phyloP scores from a whole-genome alignment of 92 coral and sea anemone species.

The Umimayanthus kanabou region DNA sequence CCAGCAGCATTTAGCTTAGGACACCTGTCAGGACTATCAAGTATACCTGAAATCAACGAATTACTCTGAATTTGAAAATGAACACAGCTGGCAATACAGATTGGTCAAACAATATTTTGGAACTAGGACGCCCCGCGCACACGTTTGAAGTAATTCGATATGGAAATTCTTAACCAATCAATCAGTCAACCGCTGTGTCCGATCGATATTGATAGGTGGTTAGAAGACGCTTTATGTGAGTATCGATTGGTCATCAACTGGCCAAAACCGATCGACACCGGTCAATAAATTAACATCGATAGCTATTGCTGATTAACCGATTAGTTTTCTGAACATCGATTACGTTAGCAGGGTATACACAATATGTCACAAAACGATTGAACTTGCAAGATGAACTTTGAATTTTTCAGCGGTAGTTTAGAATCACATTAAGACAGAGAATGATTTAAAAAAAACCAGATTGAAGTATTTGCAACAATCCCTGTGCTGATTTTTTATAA shows the following conservation, averaged over 20 bases:
- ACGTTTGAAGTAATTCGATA: neutral
- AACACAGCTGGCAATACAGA: neutral
- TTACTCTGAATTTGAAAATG: neutral
- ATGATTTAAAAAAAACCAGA: no score
- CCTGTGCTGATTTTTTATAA: no score
- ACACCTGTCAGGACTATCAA: slow-evolving; percentile 67
- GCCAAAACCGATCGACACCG: neutral
- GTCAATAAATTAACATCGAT: neutral
- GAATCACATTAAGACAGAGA: no score
- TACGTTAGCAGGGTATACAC: no score
- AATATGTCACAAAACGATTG: no score
- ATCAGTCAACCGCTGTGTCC: neutral
- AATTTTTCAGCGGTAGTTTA: no score
- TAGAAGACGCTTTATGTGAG: neutral
- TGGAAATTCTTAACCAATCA: slow-evolving; percentile 5
- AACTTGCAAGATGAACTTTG: no score
- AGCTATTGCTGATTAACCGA: no score
- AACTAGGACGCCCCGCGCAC: neutral
- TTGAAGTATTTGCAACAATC: no score
- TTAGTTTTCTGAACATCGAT: no score
- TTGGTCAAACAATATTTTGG: no score
- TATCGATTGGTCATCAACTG: neutral
- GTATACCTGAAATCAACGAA: slow-evolving; percentile 52
- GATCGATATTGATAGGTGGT: no score
- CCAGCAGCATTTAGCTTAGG: slow-evolving; percentile 61